Conservation (phyloP, 1,140 invertebrate genomes). For the Apis florea region DNA sequence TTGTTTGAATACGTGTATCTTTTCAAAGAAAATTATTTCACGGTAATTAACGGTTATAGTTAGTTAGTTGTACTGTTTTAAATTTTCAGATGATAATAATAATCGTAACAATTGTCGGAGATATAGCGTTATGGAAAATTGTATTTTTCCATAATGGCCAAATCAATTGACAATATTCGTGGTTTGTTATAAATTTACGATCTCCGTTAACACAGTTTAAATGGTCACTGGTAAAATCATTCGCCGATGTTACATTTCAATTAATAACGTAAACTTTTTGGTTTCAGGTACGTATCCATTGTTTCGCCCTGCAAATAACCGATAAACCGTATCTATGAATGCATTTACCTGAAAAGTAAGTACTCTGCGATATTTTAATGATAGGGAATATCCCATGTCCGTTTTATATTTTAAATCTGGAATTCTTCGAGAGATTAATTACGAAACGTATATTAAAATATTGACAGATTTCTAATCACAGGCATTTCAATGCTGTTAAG, state of each 20-base stretch:
- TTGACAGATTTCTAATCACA: not conserved
- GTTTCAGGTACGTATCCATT: slow-evolving; percentile 36
- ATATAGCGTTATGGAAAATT: not conserved
- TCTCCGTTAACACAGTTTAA: not conserved
- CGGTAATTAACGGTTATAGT: too few relatives aligned
- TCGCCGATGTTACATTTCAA: not conserved
- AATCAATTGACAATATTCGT: not conserved
- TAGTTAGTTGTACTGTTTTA: too few relatives aligned
- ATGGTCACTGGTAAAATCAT: not conserved
- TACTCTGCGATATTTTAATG: not conserved
- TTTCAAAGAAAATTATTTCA: too few relatives aligned
- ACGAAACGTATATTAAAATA: not conserved
- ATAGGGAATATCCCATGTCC: not conserved
- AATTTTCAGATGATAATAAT: too few relatives aligned
- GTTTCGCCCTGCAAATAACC: not conserved
- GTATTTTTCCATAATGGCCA: not conserved
- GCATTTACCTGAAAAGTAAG: not conserved
- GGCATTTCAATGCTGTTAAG: not conserved
- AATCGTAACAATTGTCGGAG: too few relatives aligned
- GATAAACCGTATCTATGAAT: not conserved
- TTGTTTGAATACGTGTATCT: too few relatives aligned
- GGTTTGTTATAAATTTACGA: not conserved
- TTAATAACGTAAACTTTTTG: slow-evolving; percentile 5
- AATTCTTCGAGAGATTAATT: not conserved
- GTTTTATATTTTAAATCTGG: not conserved